Evolutionary conservation across 2,797 vertebrate genomes (phyloP), one percentile per base, ranked within the genome.

Genomic region (Eospalax fontanierii): DNA sequence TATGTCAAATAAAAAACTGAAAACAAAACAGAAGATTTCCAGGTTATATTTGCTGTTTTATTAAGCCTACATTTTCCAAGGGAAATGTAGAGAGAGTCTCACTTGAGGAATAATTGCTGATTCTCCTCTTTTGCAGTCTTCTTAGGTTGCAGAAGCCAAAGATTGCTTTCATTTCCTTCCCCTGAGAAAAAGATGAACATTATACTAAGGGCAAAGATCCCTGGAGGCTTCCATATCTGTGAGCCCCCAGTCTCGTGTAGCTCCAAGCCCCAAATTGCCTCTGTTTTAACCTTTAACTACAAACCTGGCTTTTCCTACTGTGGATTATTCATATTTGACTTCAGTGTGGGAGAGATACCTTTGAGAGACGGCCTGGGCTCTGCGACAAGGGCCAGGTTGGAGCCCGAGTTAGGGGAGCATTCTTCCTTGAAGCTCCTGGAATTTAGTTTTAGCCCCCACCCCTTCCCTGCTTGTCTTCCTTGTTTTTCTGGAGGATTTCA

Each of bases 111-210:
- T 40, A 90, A 87, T 71, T 76, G 26, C 50, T 91, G 5, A 8
- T 85, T 91, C 30, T 79, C 26, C 33, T 35, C 24, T 93, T 93
- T 86, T 93, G 21, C n/a, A 93, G 76, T 63, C 35, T 57, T 83
- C n/a, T 83, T 94, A 54, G 76, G 16, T 87, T 73, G 33, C 50
- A 68, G 57, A 89, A 65, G 21, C 70, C 40, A 63, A 63, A 57
- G 6, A 63, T 63, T 68, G 18, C 54, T 68, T 12, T 57, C 38
- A 40, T 14, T 6, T n/a, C 40, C 12, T 15, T 50, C 16, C 73
- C 30, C n/a, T 59, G 65, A 28, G 38, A 15, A 57, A 61, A 68
- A 68, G 46, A 16, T 50, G 65, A 46, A 35, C 5, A 15, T 7
- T 85, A 61, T 71, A 71, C 71, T 79, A 85, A 91, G 71, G 65